Base-by-base conservation (phyloP, 2,797 vertebrate species). In the Knipowitschia caucasica region DNA sequence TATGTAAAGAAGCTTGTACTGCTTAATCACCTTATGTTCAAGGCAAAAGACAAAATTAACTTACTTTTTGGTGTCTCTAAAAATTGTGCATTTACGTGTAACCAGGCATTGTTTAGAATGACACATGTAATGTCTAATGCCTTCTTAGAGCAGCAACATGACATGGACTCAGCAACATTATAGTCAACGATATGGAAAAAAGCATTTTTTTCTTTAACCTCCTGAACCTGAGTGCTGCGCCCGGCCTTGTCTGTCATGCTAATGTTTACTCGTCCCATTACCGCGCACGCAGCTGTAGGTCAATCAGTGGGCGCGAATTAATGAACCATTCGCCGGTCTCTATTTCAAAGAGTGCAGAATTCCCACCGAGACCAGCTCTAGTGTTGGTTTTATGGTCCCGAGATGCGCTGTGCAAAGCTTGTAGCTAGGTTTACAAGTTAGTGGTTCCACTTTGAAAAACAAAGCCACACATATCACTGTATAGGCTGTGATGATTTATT, bases 341-440 rank as follows among this genome's bases (percentile, higher is more conserved):
- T n/a, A 49, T 49, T 49, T 49, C 45, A 49, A 49, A 49, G 45
- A 23, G 17, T 31, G 27, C 3, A 7, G 10, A 49, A 49, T n/a
- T 33, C 45, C 29, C 45, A 21, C 27, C 7, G 45, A 47, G 45
- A 33, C 45, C 29, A 12, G 27, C 17, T 23, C 45, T 33, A 21
- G 17, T 33, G 45, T 23, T 14, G 45, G 27, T 30, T 24, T 46
- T 46, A 44, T 30, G 10, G 26, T 18, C 25, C 44, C 44, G 8
- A 17, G 26, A 25, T 30, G 23, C 44, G 8, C 40, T 10, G 8
- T 30, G 45, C 10, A 17, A 20, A 12, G 26, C 45, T 12, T 20
- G 8, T 20, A 20, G 3, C 15, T 45, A 7, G 1, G 27, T 2
- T 27, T 27, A 45, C 17, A 20, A 20, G n/a, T n/a, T 31, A 12